phyloP scores from a whole-genome alignment of 2,888 invertebrate genomes.

The Beris chalybata region DNA sequence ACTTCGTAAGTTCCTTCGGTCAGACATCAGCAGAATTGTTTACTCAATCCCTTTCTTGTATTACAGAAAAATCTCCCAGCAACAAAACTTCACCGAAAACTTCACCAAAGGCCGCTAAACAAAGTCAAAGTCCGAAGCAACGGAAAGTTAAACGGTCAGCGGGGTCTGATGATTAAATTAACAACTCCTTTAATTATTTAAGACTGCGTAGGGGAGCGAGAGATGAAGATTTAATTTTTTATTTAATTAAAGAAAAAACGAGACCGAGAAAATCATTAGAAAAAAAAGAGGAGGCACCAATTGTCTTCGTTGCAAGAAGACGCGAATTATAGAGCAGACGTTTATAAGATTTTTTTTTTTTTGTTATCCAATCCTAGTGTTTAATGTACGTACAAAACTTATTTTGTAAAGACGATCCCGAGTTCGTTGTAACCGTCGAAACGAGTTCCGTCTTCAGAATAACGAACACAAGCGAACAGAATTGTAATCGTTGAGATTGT shows the following conservation, averaged over 20 bases:
- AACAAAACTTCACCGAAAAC: slow-evolving; percentile 66
- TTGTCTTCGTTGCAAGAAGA: slow-evolving; percentile 37
- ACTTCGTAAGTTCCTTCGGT: slow-evolving; percentile 68
- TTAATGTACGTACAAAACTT: too few relatives aligned
- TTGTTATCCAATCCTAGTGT: too few relatives aligned
- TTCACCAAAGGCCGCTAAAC: slow-evolving; percentile 58
- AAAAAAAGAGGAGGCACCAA: slow-evolving; percentile 4
- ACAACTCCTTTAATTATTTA: slow-evolving; percentile 26
- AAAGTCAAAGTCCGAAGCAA: slow-evolving; percentile 71
- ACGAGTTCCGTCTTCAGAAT: too few relatives aligned
- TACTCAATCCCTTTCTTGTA: slow-evolving; percentile 39
- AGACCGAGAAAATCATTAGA: background rate
- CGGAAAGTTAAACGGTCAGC: slow-evolving; percentile 76
- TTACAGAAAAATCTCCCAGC: slow-evolving; percentile 70
- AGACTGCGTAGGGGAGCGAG: slow-evolving; percentile 29
- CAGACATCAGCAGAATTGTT: background rate
- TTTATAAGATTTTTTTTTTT: too few relatives aligned
- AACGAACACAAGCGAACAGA: too few relatives aligned
- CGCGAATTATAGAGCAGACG: background rate
- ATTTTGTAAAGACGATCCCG: too few relatives aligned
- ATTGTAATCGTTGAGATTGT: too few relatives aligned
- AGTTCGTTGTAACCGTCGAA: too few relatives aligned
- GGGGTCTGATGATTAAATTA: slow-evolving; percentile 66
- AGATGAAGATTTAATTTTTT: slow-evolving; percentile 19
- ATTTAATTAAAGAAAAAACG: slow-evolving; percentile 12